Conservation (phyloP, 1,140 invertebrate species). For the Plodia interpunctella region DNA sequence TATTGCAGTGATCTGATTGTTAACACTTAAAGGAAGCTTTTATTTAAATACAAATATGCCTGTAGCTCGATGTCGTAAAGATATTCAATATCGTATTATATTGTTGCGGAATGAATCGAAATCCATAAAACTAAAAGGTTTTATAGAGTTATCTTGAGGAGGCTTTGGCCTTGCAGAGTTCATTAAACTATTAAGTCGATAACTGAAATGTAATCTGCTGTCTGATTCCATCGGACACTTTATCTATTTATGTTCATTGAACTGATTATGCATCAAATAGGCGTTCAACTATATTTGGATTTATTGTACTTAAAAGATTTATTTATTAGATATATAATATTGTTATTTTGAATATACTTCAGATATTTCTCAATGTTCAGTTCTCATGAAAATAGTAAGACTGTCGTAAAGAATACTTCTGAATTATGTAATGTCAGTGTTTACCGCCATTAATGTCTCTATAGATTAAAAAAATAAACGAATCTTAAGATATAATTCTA, state of each 20-base stretch:
- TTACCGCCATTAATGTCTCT: no score
- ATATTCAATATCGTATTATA: slow-evolving; percentile 65
- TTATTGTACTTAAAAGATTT: neutral
- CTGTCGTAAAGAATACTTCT: no score
- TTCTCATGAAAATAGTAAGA: no score
- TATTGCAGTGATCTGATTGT: slow-evolving; percentile 30
- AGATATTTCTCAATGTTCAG: neutral
- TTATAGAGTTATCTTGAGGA: slow-evolving; percentile 64
- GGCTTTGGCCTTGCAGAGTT: slow-evolving; percentile 67
- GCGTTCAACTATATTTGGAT: neutral
- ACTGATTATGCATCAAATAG: slow-evolving; percentile 20
- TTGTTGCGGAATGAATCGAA: slow-evolving; percentile 60
- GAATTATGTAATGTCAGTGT: no score
- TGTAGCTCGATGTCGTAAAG: slow-evolving; percentile 54
- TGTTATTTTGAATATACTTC: no score
- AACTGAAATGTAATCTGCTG: slow-evolving; percentile 65
- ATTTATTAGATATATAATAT: no score
- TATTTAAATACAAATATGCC: slow-evolving; percentile 34
- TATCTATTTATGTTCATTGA: slow-evolving; percentile 48
- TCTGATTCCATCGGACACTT: slow-evolving; percentile 52
- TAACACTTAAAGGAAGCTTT: slow-evolving; percentile 29
- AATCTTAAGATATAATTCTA: no score
- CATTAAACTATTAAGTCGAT: slow-evolving; percentile 59
- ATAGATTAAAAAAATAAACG: no score
- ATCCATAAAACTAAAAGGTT: slow-evolving; percentile 70